Evolutionary conservation across 2,113 vertebrate species (phyloP).

Genomic region (Benitochromis conjunctus): DNA sequence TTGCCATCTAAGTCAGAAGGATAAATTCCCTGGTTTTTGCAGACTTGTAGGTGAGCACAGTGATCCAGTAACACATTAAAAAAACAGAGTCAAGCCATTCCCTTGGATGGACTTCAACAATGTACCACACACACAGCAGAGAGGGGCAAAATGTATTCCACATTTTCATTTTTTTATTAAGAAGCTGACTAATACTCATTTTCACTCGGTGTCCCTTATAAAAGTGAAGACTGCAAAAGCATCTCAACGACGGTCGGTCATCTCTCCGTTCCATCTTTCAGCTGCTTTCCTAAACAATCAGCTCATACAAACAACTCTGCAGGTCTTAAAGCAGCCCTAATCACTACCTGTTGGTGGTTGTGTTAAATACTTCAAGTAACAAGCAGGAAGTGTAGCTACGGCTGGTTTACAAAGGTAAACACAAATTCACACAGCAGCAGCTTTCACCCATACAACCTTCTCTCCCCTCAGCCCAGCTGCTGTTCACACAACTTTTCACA

Average conservation of each 20-base stretch:
- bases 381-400: conserved; percentile 59
- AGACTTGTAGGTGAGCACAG: background rate
- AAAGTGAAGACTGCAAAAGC: background rate
- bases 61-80: background rate
- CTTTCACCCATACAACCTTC: conserved; percentile 55
- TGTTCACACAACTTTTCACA: conserved; percentile 51
- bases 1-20: conserved; percentile 1
- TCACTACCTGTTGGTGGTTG: conserved; percentile 39
- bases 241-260: background rate
- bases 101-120: background rate
- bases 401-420: conserved; percentile 68
- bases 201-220: background rate
- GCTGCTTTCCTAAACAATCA: background rate
- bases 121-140: background rate
- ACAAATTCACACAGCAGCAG: conserved; percentile 60
- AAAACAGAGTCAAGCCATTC: background rate
- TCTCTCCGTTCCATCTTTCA: background rate
- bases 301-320: background rate
- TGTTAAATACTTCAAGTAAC: conserved; percentile 49
- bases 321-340: background rate
- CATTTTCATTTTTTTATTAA: background rate
- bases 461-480: conserved; percentile 16
- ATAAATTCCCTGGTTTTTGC: background rate
- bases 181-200: background rate
- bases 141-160: background rate